These are phyloP conservation scores for Anolis carolinensis DNA, from an alignment of 2,113 vertebrate genomes.

Conservation along the genomic window DNA sequence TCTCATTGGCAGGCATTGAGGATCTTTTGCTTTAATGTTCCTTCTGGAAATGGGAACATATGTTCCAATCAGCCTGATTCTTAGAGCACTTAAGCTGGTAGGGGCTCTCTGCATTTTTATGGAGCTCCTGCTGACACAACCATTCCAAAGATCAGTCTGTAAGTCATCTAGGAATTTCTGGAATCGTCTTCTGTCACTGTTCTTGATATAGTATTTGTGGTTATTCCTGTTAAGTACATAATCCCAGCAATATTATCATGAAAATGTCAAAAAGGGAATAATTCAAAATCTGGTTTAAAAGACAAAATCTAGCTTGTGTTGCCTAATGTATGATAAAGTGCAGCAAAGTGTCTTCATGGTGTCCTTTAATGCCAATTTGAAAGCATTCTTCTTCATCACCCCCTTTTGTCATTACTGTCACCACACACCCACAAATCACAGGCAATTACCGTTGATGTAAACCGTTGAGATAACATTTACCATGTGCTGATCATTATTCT, in stretches of 20 bases:
- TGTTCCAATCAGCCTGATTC: conserved; percentile 23
- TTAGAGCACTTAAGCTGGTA: conserved; percentile 29
- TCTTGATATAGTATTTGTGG: conserved; percentile 49
- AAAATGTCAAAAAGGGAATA: conserved; percentile 54
- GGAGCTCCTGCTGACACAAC: conserved; percentile 19
- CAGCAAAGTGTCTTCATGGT: conserved; percentile 52
- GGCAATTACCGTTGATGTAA: conserved; percentile 55
- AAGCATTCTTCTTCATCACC: conserved; percentile 47
- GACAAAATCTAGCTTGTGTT: conserved; percentile 37
- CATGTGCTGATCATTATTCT: conserved; percentile 32
- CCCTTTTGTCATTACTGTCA: conserved; percentile 45
- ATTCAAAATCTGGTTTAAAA: conserved; percentile 63
- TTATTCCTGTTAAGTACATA: conserved; percentile 47
- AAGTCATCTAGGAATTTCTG: conserved; percentile 23
- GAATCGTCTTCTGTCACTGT: conserved; percentile 16
- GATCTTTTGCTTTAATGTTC: neutral
- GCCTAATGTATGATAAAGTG: conserved; percentile 54
- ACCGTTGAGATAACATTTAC: conserved; percentile 49
- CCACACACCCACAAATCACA: neutral
- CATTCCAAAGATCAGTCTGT: conserved; percentile 14
- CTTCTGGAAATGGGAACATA: conserved; percentile 34
- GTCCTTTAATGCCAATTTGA: conserved; percentile 55
- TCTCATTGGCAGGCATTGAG: neutral
- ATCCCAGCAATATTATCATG: conserved; percentile 60
- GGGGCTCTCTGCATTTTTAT: conserved; percentile 17